Evolutionary conservation across 2,888 invertebrate genomes (phyloP).

Genomic region (Eristalinus sepulchralis): DNA sequence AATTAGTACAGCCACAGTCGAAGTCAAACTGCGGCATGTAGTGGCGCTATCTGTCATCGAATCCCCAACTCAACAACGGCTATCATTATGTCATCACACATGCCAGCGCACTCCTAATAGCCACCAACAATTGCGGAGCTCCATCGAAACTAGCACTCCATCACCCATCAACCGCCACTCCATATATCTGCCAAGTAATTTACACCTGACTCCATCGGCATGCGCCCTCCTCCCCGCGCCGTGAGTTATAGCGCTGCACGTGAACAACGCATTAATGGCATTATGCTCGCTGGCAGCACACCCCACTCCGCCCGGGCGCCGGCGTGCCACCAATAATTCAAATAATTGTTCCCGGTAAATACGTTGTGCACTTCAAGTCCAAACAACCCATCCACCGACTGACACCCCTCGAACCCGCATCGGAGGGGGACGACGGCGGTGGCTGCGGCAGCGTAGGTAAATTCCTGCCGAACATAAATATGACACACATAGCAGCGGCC

Average conservation of each 20-base stretch:
- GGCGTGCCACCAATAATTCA: constrained; percentile 23
- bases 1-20: background rate
- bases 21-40: background rate
- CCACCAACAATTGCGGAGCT: background rate
- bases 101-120: background rate
- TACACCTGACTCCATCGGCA: constrained; percentile 35
- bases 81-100: background rate
- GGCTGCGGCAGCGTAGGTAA: background rate
- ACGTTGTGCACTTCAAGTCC: constrained; percentile 35
- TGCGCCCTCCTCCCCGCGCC: background rate
- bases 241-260: constrained; percentile 1
- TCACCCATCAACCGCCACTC: constrained; percentile 28
- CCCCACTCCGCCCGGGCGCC: background rate
- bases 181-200: constrained; percentile 31
- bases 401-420: background rate
- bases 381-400: background rate
- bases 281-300: background rate
- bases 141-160: background rate
- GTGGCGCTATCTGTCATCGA: background rate
- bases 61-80: background rate
- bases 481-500: background rate
- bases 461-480: constrained; percentile 29
- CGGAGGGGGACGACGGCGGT: background rate
- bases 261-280: constrained; percentile 19
- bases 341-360: constrained; percentile 27